Evolutionary conservation across 2,888 invertebrate species (phyloP).

Genomic region (Nudaria mundana): DNA sequence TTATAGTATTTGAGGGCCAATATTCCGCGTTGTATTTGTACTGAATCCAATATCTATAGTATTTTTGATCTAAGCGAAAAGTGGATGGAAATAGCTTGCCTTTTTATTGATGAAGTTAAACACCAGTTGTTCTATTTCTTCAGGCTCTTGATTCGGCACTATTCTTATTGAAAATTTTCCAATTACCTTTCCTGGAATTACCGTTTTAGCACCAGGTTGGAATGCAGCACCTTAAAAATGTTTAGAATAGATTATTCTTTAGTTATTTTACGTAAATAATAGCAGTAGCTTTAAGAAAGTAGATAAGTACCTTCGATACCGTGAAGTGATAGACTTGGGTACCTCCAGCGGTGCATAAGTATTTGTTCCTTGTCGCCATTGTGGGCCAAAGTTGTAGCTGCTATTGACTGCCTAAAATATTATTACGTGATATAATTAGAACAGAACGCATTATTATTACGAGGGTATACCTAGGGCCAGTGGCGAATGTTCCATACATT

Average conservation of each 20-base stretch:
- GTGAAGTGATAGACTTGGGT: conserved; percentile 95
- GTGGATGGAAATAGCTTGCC: conserved; percentile 38
- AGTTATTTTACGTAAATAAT: background rate
- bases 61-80: too few species aligned
- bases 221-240: conserved; percentile 86
- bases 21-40: too few species aligned
- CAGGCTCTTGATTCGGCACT: conserved; percentile 96
- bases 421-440: too few species aligned
- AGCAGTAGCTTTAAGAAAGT: background rate
- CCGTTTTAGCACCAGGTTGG: conserved; percentile 96
- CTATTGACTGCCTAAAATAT: conserved; percentile 81
- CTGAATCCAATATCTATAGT: too few species aligned
- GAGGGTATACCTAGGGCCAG: too few species aligned
- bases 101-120: conserved; percentile 87
- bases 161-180: conserved; percentile 98
- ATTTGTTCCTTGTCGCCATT: conserved; percentile 90
- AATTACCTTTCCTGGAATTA: conserved; percentile 95
- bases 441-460: too few species aligned
- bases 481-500: too few species aligned
- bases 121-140: conserved; percentile 90
- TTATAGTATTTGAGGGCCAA: too few species aligned
- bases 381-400: conserved; percentile 85
- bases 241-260: background rate
- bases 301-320: conserved; percentile 89
- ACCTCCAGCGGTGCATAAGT: conserved; percentile 97